phyloP scores from a whole-genome alignment of 2,113 vertebrate genomes.

The Cyanoramphus novaezelandiae region DNA sequence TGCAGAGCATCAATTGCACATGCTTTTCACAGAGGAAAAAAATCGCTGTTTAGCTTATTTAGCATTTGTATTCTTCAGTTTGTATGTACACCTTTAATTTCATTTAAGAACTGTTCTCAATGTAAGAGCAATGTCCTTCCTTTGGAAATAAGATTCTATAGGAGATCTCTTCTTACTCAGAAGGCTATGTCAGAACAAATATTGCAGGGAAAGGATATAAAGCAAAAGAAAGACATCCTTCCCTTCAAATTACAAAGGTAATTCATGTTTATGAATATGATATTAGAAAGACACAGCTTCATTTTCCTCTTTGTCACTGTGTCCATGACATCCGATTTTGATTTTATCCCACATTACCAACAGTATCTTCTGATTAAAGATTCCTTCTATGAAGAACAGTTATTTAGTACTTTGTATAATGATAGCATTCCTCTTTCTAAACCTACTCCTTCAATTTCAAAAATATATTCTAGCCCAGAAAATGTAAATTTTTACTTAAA shows the following conservation, averaged over 20 bases:
- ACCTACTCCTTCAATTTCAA: not conserved
- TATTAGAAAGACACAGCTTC: not conserved
- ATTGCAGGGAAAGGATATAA: not conserved
- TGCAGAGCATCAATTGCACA: not conserved
- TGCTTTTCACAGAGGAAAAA: not conserved
- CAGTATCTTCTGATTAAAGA: conserved; percentile 25
- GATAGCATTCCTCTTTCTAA: not conserved
- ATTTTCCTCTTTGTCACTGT: not conserved
- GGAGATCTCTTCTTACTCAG: not conserved
- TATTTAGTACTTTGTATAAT: not conserved
- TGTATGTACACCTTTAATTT: not conserved
- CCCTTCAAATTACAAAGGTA: not conserved
- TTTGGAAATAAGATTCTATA: not conserved
- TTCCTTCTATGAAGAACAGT: not conserved
- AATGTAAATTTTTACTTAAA: not conserved
- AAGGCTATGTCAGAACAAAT: not conserved
- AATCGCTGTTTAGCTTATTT: not conserved
- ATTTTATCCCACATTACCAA: not conserved
- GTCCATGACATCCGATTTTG: not conserved
- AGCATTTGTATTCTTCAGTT: not conserved
- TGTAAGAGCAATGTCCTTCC: not conserved
- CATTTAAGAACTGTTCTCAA: not conserved
- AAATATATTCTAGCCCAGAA: not conserved
- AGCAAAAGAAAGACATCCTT: not conserved
- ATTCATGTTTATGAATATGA: not conserved